Evolutionary conservation across 92 coral and sea anemone species (phyloP).

Genomic region (Paramuricea clavata): DNA sequence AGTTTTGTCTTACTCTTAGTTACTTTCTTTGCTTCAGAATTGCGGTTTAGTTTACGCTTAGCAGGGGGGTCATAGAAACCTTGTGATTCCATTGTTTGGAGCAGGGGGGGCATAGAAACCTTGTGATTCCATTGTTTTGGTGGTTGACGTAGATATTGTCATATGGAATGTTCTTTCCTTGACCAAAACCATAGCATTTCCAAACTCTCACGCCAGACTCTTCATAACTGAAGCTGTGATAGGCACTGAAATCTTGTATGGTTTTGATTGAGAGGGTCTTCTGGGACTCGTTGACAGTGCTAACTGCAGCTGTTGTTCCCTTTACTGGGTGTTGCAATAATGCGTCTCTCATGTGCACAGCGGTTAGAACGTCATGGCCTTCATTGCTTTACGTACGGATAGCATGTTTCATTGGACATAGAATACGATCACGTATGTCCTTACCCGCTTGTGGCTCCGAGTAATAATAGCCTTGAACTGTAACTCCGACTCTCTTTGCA

Average conservation of each 20-base stretch:
- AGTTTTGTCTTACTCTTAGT: background rate
- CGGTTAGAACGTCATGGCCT: slow-evolving; percentile 39
- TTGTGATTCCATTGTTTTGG: slow-evolving; percentile 33
- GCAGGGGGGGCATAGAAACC: too few relatives aligned
- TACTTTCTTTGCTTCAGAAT: background rate
- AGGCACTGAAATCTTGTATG: background rate
- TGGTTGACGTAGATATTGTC: slow-evolving; percentile 24
- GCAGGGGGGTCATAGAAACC: background rate
- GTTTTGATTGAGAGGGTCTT: background rate
- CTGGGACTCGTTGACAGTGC: slow-evolving; percentile 10
- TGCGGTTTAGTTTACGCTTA: slow-evolving; percentile 5
- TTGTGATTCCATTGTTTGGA: too few relatives aligned
- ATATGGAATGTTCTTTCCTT: slow-evolving; percentile 45
- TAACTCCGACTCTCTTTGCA: slow-evolving; percentile 16
- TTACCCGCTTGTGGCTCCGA: slow-evolving; percentile 33
- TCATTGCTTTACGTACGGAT: slow-evolving; percentile 23
- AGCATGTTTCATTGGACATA: slow-evolving; percentile 39
- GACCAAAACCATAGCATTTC: slow-evolving; percentile 48
- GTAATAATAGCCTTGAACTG: slow-evolving; percentile 14
- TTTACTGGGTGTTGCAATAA: slow-evolving; percentile 37
- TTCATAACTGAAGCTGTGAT: slow-evolving; percentile 8
- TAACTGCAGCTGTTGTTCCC: slow-evolving; percentile 55
- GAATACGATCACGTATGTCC: slow-evolving; percentile 43
- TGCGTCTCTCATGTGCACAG: slow-evolving; percentile 50
- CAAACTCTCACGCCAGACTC: slow-evolving; percentile 54